Percentiles rank a stretch among this genome's conserved stretches.
These are phyloP conservation scores for Drosophila barbarae DNA, from an alignment of 2,888 invertebrate species.

Conservation along the genomic window DNA sequence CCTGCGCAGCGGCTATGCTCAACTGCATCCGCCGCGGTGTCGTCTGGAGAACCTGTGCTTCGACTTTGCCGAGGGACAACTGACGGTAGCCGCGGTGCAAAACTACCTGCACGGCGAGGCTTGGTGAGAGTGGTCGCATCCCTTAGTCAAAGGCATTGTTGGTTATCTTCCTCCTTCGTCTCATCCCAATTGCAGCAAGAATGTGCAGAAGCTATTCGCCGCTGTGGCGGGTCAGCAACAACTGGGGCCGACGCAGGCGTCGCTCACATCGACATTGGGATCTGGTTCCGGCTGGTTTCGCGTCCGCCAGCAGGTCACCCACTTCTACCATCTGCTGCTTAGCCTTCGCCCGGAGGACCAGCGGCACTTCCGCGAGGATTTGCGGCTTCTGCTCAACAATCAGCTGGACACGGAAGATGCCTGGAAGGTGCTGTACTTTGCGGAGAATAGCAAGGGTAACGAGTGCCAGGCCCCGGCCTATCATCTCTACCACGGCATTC, in stretches of 20 bases:
- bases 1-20: constrained; percentile 66
- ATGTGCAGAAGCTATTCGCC: constrained; percentile 71
- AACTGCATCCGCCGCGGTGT: constrained; percentile 34
- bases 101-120: constrained; percentile 69
- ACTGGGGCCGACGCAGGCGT: constrained; percentile 17
- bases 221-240: constrained; percentile 58
- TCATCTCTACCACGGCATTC: constrained; percentile 77
- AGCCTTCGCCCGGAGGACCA: constrained; percentile 38
- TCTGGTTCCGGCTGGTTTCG: constrained; percentile 49
- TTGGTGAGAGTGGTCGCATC: constrained; percentile 56
- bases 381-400: constrained; percentile 68
- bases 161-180: not conserved
- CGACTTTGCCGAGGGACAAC: constrained; percentile 60
- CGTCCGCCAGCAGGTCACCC: constrained; percentile 71
- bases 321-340: constrained; percentile 69
- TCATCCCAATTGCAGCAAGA: constrained; percentile 57
- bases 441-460: constrained; percentile 75
- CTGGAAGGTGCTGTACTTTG: constrained; percentile 72
- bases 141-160: not conserved
- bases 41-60: constrained; percentile 51
- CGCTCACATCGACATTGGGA: not conserved
- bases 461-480: constrained; percentile 76
- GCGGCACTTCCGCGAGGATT: constrained; percentile 49
- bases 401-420: constrained; percentile 57
- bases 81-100: constrained; percentile 53